These are phyloP conservation scores for Minunthozetes semirufus DNA, from an alignment of 2,888 invertebrate species.

Conservation along the genomic window DNA sequence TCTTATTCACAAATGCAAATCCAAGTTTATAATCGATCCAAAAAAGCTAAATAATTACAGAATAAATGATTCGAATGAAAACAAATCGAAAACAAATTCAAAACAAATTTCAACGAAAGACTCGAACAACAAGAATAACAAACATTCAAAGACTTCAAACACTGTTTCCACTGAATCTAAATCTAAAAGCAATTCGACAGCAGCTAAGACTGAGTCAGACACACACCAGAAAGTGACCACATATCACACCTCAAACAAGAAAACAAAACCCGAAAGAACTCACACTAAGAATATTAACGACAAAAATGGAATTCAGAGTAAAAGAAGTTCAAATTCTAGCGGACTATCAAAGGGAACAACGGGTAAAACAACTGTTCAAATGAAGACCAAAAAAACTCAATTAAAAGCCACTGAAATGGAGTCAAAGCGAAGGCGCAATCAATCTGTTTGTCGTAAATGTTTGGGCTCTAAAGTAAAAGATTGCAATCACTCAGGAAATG, in stretches of 20 bases:
- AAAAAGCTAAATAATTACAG: neutral
- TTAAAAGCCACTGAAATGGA: neutral
- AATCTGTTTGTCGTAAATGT: neutral
- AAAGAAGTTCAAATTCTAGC: neutral
- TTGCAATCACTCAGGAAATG: neutral
- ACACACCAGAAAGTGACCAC: neutral
- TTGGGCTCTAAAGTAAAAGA: neutral
- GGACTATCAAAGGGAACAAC: too few relatives aligned
- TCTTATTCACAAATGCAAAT: neutral
- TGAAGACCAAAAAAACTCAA: neutral
- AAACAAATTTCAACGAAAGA: neutral
- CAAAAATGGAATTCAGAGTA: neutral
- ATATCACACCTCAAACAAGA: neutral
- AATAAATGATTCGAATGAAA: neutral
- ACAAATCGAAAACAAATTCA: neutral
- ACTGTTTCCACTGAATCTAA: neutral
- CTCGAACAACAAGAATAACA: neutral
- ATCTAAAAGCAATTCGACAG: neutral
- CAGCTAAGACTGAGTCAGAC: neutral
- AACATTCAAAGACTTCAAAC: neutral
- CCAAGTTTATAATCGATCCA: conserved; percentile 7
- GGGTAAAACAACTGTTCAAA: neutral
- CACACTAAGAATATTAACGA: neutral
- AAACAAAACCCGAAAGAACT: neutral
- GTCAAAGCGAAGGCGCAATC: neutral